Conservation (phyloP, 2,113 vertebrate species). For the Taxidea taxus region DNA sequence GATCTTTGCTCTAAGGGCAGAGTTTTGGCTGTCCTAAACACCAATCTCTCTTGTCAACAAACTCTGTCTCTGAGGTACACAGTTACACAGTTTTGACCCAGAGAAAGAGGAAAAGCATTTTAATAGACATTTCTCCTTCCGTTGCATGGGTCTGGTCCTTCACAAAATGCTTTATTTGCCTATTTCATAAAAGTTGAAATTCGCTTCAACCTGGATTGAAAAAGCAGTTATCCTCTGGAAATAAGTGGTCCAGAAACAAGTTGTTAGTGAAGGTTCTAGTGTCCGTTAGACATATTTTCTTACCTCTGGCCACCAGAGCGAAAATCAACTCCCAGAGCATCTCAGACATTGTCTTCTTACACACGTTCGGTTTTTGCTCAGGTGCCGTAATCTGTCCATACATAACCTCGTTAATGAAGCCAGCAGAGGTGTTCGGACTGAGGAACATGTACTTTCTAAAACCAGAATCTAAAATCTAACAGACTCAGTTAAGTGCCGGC, state of each 20-base stretch:
- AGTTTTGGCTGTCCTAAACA: neutral
- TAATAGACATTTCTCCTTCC: neutral
- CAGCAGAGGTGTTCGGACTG: neutral
- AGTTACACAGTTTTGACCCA: neutral
- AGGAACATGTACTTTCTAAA: neutral
- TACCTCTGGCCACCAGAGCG: neutral
- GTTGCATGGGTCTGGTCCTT: neutral
- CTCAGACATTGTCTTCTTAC: neutral
- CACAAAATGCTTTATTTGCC: neutral
- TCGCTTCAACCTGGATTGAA: neutral
- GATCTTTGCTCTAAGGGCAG: neutral
- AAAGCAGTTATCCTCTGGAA: neutral
- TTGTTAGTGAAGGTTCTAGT: neutral
- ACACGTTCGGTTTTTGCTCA: neutral
- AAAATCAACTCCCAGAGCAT: neutral
- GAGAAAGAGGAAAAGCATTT: neutral
- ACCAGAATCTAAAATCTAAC: neutral
- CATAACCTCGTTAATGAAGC: neutral
- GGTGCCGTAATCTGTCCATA: neutral
- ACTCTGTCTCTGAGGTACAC: neutral
- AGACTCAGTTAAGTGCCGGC: neutral
- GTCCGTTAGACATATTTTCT: neutral
- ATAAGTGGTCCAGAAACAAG: neutral
- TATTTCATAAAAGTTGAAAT: conserved; percentile 4
- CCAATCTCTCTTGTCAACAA: neutral